Evolutionary conservation across 2,113 vertebrate species (phyloP).

Genomic region (Grammomys surdaster): DNA sequence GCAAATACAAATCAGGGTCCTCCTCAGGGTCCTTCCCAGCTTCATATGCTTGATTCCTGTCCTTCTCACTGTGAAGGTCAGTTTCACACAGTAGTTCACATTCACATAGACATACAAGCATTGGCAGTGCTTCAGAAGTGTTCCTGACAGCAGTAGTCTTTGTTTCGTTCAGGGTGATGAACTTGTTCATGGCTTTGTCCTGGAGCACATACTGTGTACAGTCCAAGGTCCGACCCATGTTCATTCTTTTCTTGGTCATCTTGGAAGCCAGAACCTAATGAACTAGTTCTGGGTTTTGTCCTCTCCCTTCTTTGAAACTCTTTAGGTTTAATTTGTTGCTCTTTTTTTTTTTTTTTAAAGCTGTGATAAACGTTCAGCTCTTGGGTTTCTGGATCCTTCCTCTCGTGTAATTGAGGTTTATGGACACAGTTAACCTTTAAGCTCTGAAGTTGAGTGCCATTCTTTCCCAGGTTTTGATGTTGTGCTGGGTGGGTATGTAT

Average conservation of each 20-base stretch:
- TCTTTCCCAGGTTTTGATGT: background rate
- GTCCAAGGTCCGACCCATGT: background rate
- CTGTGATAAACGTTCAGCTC: background rate
- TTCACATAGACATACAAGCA: background rate
- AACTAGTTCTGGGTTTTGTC: slow-evolving; percentile 5
- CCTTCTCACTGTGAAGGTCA: background rate
- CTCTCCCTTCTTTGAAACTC: background rate
- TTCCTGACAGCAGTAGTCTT: background rate
- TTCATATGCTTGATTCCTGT: background rate
- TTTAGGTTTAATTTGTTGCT: background rate
- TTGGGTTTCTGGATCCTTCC: background rate
- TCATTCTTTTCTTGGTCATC: background rate
- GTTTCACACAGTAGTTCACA: background rate
- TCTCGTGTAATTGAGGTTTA: background rate
- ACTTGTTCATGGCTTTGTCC: background rate
- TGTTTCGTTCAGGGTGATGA: background rate
- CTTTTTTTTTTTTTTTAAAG: background rate
- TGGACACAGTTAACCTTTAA: background rate
- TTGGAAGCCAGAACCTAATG: background rate
- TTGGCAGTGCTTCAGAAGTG: background rate
- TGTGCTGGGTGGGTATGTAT: background rate
- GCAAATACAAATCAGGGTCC: background rate
- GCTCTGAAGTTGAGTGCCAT: background rate
- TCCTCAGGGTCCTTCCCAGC: background rate
- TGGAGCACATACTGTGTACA: background rate